Conservation (phyloP, 2,113 vertebrate genomes). For the Chionomys nivalis region DNA sequence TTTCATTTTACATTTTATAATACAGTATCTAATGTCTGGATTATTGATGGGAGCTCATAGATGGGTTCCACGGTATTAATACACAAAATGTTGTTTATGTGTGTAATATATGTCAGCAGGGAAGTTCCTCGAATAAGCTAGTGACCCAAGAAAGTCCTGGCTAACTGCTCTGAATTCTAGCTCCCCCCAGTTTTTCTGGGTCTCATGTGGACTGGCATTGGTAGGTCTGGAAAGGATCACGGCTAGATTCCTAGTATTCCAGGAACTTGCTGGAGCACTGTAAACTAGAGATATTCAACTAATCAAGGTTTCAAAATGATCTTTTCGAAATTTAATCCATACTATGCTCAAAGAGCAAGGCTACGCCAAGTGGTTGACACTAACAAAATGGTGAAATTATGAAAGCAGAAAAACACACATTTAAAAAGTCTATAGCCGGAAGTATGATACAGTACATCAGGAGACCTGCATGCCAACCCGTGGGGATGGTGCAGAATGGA, state of each 20-base stretch:
- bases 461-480: not conserved
- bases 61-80: not conserved
- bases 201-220: not conserved
- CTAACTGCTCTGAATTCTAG: not conserved
- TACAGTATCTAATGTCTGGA: not conserved
- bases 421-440: not conserved
- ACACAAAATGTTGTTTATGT: constrained; percentile 44
- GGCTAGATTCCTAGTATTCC: not conserved
- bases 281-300: not conserved
- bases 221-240: not conserved
- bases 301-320: not conserved
- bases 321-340: constrained; percentile 21
- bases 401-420: not conserved
- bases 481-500: not conserved
- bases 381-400: not conserved
- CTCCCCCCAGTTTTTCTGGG: not conserved
- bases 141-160: not conserved
- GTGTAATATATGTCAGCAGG: not conserved
- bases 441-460: not conserved
- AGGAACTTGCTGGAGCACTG: not conserved
- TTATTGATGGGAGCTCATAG: constrained; percentile 40
- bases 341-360: constrained; percentile 10
- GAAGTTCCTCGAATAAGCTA: constrained; percentile 38
- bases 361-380: not conserved
- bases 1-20: constrained; percentile 61